Evolutionary conservation across 2,888 invertebrate genomes (phyloP), one percentile per base, ranked within the genome.

Genomic region (Cephus sareptanus): DNA sequence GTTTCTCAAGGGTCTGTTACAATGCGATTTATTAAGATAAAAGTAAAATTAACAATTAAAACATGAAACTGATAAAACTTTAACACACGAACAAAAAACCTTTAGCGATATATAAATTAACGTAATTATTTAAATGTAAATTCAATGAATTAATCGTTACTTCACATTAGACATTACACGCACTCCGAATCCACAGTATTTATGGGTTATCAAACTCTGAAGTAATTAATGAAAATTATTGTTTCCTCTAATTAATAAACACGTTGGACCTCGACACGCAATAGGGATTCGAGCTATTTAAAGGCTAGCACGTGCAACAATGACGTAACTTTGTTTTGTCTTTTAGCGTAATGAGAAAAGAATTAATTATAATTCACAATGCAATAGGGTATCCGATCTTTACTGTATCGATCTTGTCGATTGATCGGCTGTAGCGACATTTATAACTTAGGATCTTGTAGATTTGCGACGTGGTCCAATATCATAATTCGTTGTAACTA

Each of bases 161-260:
- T 78, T 81, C 76, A 79, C 74, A 77, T 79, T 83, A 79, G 81
- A 83, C 81, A 75, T 80, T 84, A 81, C 81, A 81, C 83, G 83
- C 78, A 81, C 80, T 83, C 81, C 84, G 79, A 84, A 82, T 80
- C 77, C 81, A 81, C 84, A 84, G 83, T 86, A 87, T 88, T 88
- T 85, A 81, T 85, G 79, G 84, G 83, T 81, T 82, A 9, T 82
- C 79, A 31, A 71, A 12, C 15, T 34, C 12, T 12, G 3, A 71
- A 13, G 71, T 71, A 31, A 34, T 56, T 56, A 56, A 56, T 9
- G 56, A 56, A 56, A 56, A 56, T 56, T 23, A 56, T 56, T 15
- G 2, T 56, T 56, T 56, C 23, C 15, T 56, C 9, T 6, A 40
- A 40, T 40, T 40, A 56, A 56, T 23, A 23, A 56, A 23, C 56